phyloP scores from a whole-genome alignment of 92 coral and sea anemone genomes.

The Palythoa caribaeorum region DNA sequence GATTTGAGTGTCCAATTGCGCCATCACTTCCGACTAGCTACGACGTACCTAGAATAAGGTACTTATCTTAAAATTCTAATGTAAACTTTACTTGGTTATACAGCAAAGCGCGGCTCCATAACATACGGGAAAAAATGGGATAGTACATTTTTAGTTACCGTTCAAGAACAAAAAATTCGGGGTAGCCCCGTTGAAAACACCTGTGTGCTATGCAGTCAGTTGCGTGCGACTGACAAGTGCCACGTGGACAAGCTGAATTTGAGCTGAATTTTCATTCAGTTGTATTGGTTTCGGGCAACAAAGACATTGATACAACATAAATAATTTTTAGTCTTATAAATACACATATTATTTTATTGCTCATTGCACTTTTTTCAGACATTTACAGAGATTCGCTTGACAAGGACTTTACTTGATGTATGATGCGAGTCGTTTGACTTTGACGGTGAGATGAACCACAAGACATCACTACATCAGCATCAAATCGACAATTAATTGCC shows the following conservation, averaged over 20 bases:
- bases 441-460: neutral
- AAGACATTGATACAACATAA: constrained; percentile 2
- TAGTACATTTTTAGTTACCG: neutral
- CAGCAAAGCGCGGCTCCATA: neutral
- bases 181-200: neutral
- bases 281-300: constrained; percentile 3
- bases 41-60: neutral
- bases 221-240: constrained; percentile 12
- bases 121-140: neutral
- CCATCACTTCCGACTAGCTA: neutral
- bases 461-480: neutral
- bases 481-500: neutral
- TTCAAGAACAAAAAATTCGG: neutral
- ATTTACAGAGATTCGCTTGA: neutral
- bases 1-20: neutral
- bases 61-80: neutral
- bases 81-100: neutral
- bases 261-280: neutral
- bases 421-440: neutral
- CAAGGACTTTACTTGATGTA: neutral
- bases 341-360: constrained; percentile 14
- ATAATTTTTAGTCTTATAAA: neutral
- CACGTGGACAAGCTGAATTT: constrained; percentile 15
- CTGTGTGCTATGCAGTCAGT: neutral
- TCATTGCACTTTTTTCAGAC: neutral